These are phyloP conservation scores for Cancer borealis DNA, from an alignment of 2,888 invertebrate species.

Conservation along the genomic window DNA sequence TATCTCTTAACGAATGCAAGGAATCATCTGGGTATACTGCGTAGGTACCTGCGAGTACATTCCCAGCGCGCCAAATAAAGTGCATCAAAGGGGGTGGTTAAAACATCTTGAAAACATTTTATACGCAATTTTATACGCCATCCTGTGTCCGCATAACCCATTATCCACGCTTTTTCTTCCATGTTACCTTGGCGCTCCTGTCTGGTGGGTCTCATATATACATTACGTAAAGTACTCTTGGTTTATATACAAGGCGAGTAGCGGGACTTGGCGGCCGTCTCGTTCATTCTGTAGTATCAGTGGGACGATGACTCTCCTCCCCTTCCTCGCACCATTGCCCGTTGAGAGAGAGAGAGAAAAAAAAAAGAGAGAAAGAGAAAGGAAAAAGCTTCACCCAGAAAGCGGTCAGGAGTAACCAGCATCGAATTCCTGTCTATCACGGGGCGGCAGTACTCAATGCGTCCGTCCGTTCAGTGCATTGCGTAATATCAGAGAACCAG, in stretches of 20 bases:
- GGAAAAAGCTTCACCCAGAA: not conserved
- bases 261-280: slow-evolving; percentile 18
- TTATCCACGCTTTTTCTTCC: too few species aligned
- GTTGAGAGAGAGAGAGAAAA: slow-evolving; percentile 10
- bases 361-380: not conserved
- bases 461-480: not conserved
- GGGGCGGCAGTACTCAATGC: not conserved
- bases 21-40: too few species aligned
- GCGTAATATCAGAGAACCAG: not conserved
- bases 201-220: not conserved
- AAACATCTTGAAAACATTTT: too few species aligned
- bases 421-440: not conserved
- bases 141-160: too few species aligned
- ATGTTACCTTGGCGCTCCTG: too few species aligned
- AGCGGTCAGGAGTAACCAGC: too few species aligned
- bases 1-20: too few species aligned
- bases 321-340: not conserved
- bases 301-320: not conserved
- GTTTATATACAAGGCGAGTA: slow-evolving; percentile 4
- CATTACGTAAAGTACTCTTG: not conserved
- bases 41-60: too few species aligned
- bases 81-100: too few species aligned
- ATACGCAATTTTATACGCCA: too few species aligned
- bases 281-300: not conserved
- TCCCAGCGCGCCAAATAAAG: too few species aligned